These are phyloP conservation scores for Stenodera caucasica DNA, from an alignment of 2,888 invertebrate genomes.

Conservation along the genomic window DNA sequence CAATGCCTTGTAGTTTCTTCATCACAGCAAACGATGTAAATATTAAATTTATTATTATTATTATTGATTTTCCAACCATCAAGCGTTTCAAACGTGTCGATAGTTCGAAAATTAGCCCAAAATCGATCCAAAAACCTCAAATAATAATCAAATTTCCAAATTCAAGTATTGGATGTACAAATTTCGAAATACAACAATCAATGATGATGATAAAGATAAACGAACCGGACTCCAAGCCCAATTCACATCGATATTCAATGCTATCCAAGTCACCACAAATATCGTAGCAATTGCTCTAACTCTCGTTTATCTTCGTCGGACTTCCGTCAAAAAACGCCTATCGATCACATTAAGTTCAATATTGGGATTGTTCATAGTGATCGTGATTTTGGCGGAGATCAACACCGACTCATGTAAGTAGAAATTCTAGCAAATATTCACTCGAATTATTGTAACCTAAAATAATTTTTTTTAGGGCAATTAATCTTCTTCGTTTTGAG, in stretches of 20 bases:
- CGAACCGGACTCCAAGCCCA: slow-evolving; percentile 10
- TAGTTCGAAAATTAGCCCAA: too few species aligned
- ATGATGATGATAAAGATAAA: neutral
- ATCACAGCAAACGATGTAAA: slow-evolving; percentile 36
- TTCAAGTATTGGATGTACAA: slow-evolving; percentile 40
- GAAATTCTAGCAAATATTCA: too few species aligned
- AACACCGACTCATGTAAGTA: slow-evolving; percentile 40
- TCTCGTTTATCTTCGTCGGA: neutral
- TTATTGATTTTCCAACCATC: too few species aligned
- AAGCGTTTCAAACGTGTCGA: too few species aligned
- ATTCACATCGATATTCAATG: slow-evolving; percentile 6
- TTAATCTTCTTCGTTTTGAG: slow-evolving; percentile 33
- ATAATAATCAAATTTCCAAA: too few species aligned
- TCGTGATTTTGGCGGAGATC: slow-evolving; percentile 32
- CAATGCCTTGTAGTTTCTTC: slow-evolving; percentile 35
- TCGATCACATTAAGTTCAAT: slow-evolving; percentile 15
- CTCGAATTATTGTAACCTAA: too few species aligned
- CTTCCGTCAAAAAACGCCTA: neutral
- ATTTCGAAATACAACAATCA: slow-evolving; percentile 24
- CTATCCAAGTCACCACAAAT: slow-evolving; percentile 8
- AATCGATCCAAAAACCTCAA: too few species aligned
- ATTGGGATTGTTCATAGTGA: slow-evolving; percentile 31
- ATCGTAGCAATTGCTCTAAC: slow-evolving; percentile 2
- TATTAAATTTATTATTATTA: slow-evolving; percentile 9
- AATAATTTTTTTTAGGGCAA: slow-evolving; percentile 35